A percentile compares a stretch with the other conserved stretches of the same genome.
Conservation (phyloP, 2,113 vertebrate species). For the Ibidorhyncha struthersii region DNA sequence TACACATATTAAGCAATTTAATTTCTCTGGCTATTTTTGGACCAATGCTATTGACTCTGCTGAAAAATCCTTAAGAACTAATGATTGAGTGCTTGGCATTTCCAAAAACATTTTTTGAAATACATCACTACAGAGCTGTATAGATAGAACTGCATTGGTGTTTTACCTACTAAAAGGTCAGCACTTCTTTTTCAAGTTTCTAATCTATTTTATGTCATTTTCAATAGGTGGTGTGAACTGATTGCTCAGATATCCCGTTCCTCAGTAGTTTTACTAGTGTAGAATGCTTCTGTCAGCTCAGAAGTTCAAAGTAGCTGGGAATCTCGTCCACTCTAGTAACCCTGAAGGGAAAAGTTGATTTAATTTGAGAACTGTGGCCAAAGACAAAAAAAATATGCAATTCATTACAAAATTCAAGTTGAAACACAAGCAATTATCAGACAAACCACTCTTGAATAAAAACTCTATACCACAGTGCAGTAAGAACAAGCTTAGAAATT, state of each 20-base stretch:
- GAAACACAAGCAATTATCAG: background rate
- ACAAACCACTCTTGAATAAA: background rate
- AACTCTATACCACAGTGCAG: background rate
- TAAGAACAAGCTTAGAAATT: background rate
- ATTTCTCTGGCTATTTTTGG: constrained; percentile 7
- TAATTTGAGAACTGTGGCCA: background rate
- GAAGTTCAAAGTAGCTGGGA: background rate
- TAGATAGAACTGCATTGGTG: background rate
- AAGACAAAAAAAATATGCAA: background rate
- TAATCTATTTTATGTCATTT: constrained; percentile 52
- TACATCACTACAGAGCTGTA: background rate
- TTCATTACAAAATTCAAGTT: background rate
- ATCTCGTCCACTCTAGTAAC: background rate
- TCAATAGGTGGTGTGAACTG: background rate
- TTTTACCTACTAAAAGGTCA: constrained; percentile 58
- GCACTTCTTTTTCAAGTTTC: constrained; percentile 26
- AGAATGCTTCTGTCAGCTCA: background rate
- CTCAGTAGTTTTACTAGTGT: background rate
- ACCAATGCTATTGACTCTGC: background rate
- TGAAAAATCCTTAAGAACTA: constrained; percentile 7
- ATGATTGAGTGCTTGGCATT: constrained; percentile 40
- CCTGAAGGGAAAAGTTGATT: background rate
- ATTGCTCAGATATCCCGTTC: background rate
- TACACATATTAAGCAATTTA: background rate
- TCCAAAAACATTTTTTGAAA: constrained; percentile 55